These are phyloP conservation scores for Saguinus midas DNA, from an alignment of 2,113 vertebrate genomes.

Conservation along the genomic window DNA sequence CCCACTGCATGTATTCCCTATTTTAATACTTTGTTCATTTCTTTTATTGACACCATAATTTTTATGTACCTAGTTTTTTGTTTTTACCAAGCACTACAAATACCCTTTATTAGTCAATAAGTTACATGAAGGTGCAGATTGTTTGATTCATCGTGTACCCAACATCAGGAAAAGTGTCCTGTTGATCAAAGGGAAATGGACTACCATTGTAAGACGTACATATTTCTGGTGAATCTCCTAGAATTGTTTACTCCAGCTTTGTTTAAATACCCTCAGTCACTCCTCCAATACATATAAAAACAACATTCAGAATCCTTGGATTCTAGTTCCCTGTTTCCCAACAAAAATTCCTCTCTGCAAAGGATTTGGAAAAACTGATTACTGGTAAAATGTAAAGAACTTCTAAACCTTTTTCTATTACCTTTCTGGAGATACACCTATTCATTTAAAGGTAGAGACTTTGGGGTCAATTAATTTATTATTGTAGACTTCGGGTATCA, in stretches of 20 bases:
- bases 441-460: conserved; percentile 42
- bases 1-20: no score
- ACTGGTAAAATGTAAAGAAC: background rate
- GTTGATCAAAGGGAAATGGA: background rate
- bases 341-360: background rate
- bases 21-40: background rate
- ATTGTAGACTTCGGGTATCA: background rate
- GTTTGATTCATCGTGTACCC: background rate
- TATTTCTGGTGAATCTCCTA: background rate
- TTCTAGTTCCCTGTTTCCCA: background rate
- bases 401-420: conserved; percentile 15
- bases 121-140: background rate
- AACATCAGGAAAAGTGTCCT: background rate
- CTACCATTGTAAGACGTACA: background rate
- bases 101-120: background rate
- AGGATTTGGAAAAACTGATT: conserved; percentile 24
- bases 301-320: background rate
- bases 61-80: background rate
- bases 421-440: background rate
- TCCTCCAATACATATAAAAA: background rate
- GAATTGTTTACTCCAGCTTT: background rate
- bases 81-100: background rate
- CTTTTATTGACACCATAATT: background rate
- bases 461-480: background rate
- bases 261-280: background rate